These are phyloP conservation scores for Tenthredo livida DNA, from an alignment of 2,888 invertebrate genomes.

Conservation along the genomic window DNA sequence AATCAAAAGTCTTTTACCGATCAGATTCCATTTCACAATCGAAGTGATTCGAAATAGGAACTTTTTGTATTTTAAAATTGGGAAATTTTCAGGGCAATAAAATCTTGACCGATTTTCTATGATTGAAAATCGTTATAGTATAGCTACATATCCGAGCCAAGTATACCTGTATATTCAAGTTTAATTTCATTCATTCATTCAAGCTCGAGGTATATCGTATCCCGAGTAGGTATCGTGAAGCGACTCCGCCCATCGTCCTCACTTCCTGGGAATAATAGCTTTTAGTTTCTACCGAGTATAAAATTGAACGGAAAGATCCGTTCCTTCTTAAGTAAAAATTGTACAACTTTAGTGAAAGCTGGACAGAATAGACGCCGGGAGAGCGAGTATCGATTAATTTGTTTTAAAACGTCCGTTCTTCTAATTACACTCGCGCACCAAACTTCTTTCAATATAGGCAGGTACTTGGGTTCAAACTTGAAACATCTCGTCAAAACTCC, in stretches of 20 bases:
- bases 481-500: neutral
- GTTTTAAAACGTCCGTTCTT: neutral
- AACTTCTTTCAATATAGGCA: neutral
- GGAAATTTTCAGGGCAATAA: neutral
- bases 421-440: neutral
- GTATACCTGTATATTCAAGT: neutral
- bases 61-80: neutral
- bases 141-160: neutral
- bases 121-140: neutral
- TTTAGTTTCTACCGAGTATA: conserved; percentile 62
- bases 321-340: neutral
- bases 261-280: conserved; percentile 66
- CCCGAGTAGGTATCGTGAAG: neutral
- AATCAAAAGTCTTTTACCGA: neutral
- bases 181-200: neutral
- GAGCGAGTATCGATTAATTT: conserved; percentile 8
- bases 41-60: neutral
- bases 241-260: conserved; percentile 64
- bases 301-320: conserved; percentile 14
- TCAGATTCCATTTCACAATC: neutral
- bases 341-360: conserved; percentile 20
- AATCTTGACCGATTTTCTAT: neutral
- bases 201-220: neutral
- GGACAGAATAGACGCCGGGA: neutral
- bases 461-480: neutral